Conservation (phyloP, 2,797 vertebrate species). For the Propithecus deckenii region DNA sequence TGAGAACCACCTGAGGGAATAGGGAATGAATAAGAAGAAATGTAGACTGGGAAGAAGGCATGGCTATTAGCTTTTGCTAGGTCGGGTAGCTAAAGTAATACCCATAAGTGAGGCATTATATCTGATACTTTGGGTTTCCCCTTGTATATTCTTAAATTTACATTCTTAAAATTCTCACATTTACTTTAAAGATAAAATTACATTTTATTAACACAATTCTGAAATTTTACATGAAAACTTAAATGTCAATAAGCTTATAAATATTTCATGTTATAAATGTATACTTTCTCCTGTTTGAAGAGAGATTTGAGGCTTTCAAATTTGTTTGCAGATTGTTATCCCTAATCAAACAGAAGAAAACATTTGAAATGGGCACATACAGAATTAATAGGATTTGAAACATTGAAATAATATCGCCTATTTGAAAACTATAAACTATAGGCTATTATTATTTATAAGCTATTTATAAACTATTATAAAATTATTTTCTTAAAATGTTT, state of each 20-base stretch:
- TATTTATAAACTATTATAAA: slow-evolving; percentile 33
- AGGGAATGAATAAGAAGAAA: slow-evolving; percentile 79
- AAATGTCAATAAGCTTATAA: slow-evolving; percentile 20
- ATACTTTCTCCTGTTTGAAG: slow-evolving; percentile 21
- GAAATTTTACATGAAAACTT: slow-evolving; percentile 11
- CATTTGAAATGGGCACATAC: neutral
- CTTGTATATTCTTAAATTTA: neutral
- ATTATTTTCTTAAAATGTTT: slow-evolving; percentile 48
- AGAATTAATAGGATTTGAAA: slow-evolving; percentile 34
- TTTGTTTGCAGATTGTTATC: slow-evolving; percentile 30
- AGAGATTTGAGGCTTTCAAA: slow-evolving; percentile 39
- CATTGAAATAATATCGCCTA: slow-evolving; percentile 58
- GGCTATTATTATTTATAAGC: neutral
- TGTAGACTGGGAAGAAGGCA: slow-evolving; percentile 48
- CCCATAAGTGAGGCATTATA: slow-evolving; percentile 58
- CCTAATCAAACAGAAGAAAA: slow-evolving; percentile 43
- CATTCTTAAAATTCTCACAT: neutral
- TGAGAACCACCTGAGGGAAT: slow-evolving; percentile 85
- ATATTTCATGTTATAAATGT: slow-evolving; percentile 48
- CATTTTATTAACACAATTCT: slow-evolving; percentile 14
- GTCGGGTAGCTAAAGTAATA: slow-evolving; percentile 43
- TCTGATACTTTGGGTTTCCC: neutral
- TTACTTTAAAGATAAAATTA: neutral
- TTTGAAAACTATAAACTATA: slow-evolving; percentile 30
- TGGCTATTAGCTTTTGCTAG: slow-evolving; percentile 52